Conservation (phyloP, 2,113 vertebrate species). For the Cathartes aura region DNA sequence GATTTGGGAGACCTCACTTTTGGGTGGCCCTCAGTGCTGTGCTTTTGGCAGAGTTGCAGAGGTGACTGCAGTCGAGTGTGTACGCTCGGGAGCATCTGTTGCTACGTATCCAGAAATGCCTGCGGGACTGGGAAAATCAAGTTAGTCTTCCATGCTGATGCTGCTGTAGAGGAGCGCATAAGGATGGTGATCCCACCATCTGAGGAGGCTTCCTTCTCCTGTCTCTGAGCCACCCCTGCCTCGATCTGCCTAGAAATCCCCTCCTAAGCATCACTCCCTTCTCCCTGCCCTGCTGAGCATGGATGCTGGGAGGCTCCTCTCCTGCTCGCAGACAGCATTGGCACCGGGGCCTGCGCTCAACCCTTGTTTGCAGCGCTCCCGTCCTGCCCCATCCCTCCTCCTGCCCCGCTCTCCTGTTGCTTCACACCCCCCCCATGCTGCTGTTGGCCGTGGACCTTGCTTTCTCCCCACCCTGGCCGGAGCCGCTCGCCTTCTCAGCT, state of each 20-base stretch:
- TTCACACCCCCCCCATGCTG: neutral
- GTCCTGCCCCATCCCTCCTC: neutral
- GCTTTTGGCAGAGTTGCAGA: neutral
- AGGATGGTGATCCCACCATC: neutral
- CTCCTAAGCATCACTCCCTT: neutral
- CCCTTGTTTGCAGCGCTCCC: accelerated
- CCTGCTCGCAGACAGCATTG: accelerated
- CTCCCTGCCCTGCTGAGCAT: neutral
- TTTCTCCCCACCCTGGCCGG: neutral
- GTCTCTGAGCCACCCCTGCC: neutral
- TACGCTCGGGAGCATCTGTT: accelerated
- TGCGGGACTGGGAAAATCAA: neutral
- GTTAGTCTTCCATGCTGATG: neutral
- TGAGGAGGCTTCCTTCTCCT: neutral
- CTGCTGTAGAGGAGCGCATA: accelerated
- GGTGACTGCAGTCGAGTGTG: too few relatives aligned
- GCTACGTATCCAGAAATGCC: neutral
- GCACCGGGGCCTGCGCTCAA: neutral
- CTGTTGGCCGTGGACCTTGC: neutral
- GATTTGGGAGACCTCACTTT: neutral
- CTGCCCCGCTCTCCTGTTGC: neutral
- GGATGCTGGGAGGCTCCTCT: neutral
- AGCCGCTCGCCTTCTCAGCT: accelerated
- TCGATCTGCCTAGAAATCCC: neutral
- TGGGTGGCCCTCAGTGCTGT: neutral